A percentile compares a stretch with the other conserved stretches of the same genome.
These are phyloP conservation scores for Pseudanteris insignis DNA, from an alignment of 2,888 invertebrate species.

Conservation along the genomic window DNA sequence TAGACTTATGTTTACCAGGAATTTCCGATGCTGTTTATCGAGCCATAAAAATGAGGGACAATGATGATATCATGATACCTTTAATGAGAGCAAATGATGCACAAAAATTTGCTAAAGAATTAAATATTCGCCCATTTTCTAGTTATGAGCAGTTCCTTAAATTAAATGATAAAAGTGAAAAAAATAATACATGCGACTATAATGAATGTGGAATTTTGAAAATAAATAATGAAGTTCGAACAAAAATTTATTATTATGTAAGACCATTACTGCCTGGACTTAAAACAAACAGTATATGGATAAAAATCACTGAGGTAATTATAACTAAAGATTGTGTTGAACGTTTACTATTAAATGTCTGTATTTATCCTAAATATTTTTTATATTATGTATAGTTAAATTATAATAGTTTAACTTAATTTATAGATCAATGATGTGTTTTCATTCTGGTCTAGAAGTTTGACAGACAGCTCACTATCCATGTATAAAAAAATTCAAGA, in stretches of 20 bases:
- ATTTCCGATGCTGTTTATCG: slow-evolving; percentile 67
- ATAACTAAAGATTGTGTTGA: background rate
- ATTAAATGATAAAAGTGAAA: background rate
- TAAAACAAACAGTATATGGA: background rate
- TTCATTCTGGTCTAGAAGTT: slow-evolving; percentile 76
- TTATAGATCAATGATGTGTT: slow-evolving; percentile 72
- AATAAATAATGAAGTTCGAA: background rate
- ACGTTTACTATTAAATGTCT: background rate
- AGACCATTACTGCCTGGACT: slow-evolving; percentile 7
- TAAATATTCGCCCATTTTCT: background rate
- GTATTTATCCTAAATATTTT: slow-evolving; percentile 3
- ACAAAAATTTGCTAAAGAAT: slow-evolving; percentile 43
- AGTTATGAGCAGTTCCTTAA: slow-evolving; percentile 2
- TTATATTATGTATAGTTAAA: too few species aligned
- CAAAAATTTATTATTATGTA: slow-evolving; percentile 1
- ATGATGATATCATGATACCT: slow-evolving; percentile 66
- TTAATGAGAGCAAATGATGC: slow-evolving; percentile 60
- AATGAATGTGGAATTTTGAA: background rate
- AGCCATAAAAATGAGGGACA: slow-evolving; percentile 73
- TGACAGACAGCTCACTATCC: slow-evolving; percentile 66
- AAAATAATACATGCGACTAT: too few species aligned
- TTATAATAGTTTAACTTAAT: background rate
- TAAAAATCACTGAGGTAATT: slow-evolving; percentile 9
- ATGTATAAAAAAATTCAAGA: slow-evolving; percentile 61
- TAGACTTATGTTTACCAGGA: too few species aligned